A percentile compares a stretch with the other conserved stretches of the same genome.
Evolutionary conservation across 2,797 vertebrate genomes (phyloP).

Genomic region (Sarcophilus harrisii): DNA sequence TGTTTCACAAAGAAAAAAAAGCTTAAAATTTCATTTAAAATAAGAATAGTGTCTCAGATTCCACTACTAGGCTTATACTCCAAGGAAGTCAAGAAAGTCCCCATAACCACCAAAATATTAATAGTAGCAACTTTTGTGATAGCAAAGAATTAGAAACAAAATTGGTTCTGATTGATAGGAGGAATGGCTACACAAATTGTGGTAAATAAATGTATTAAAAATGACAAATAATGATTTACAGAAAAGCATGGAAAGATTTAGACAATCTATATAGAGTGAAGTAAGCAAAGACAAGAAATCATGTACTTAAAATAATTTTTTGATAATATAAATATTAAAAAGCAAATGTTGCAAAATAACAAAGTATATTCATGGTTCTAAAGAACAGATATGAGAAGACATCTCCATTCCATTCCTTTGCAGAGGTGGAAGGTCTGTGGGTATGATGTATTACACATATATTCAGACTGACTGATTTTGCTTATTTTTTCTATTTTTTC

Average conservation of each 20-base stretch:
- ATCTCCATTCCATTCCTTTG: neutral
- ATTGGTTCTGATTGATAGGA: neutral
- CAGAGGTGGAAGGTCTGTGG: neutral
- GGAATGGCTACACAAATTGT: neutral
- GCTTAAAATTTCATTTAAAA: constrained; percentile 41
- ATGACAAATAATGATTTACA: neutral
- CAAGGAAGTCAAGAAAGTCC: neutral
- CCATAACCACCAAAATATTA: neutral
- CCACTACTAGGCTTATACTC: neutral
- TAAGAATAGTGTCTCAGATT: constrained; percentile 2
- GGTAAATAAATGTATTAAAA: neutral
- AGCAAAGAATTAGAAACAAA: neutral
- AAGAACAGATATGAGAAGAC: neutral
- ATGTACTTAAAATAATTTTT: neutral
- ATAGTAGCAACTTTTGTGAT: neutral
- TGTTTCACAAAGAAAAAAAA: constrained; percentile 35
- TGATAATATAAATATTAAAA: neutral
- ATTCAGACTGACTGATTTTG: neutral
- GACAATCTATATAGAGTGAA: neutral
- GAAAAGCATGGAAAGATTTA: neutral
- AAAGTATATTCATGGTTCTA: neutral
- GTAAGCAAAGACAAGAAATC: neutral
- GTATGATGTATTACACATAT: neutral
- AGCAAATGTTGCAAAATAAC: neutral
- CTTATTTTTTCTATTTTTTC: neutral